These are phyloP conservation scores for Heliconius aoede DNA, from an alignment of 2,888 invertebrate species.

Conservation along the genomic window DNA sequence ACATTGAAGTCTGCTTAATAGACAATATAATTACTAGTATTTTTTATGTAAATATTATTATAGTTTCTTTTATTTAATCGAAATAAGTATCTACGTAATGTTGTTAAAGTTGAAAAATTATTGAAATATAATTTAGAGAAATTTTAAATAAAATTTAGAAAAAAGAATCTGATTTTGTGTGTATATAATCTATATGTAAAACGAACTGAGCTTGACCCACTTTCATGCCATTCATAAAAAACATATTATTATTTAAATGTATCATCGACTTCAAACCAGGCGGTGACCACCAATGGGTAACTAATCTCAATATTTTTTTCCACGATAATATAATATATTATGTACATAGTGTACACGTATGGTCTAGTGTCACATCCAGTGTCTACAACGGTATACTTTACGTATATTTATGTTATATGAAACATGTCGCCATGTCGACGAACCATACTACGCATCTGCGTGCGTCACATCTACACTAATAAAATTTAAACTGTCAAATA, in stretches of 20 bases:
- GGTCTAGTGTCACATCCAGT: neutral
- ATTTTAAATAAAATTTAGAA: neutral
- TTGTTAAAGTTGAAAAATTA: neutral
- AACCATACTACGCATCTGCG: neutral
- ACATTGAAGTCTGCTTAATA: neutral
- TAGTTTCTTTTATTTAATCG: too few relatives aligned
- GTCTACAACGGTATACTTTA: neutral
- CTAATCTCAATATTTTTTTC: slow-evolving; percentile 43
- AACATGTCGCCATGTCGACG: slow-evolving; percentile 3
- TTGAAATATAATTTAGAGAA: too few relatives aligned
- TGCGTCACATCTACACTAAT: slow-evolving; percentile 12
- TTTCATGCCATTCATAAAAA: slow-evolving; percentile 49
- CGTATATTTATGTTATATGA: neutral
- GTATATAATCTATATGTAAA: slow-evolving; percentile 12
- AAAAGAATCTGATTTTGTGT: neutral
- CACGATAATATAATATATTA: slow-evolving; percentile 33
- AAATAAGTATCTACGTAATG: neutral
- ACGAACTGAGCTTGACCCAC: slow-evolving; percentile 46
- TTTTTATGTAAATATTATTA: neutral
- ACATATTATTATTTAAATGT: slow-evolving; percentile 46
- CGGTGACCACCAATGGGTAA: slow-evolving; percentile 28
- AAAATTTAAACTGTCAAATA: slow-evolving; percentile 14
- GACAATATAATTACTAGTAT: neutral
- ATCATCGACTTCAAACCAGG: slow-evolving; percentile 42
- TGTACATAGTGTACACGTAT: slow-evolving; percentile 2